Evolutionary conservation across 2,113 vertebrate species (phyloP).

Genomic region (Cebus imitator): DNA sequence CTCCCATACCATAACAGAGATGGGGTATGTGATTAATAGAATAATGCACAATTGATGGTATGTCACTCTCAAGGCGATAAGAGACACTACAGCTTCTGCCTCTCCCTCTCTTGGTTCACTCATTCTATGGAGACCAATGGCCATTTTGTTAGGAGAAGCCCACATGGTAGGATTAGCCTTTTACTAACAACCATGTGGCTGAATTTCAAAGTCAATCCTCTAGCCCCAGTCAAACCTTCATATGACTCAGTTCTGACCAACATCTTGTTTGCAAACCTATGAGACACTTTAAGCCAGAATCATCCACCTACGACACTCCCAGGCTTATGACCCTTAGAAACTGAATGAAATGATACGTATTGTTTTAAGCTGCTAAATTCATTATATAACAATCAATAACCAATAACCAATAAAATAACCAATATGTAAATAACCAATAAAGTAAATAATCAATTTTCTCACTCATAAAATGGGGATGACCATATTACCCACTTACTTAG

Average conservation of each 20-base stretch:
- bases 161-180: accelerated
- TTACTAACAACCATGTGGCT: not conserved
- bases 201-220: not conserved
- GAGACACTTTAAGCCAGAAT: not conserved
- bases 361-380: not conserved
- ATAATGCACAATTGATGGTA: not conserved
- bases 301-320: not conserved
- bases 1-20: not conserved
- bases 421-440: not conserved
- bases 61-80: not conserved
- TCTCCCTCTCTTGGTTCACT: not conserved
- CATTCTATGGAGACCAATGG: not conserved
- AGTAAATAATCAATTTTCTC: not conserved
- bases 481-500: not conserved
- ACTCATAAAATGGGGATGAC: not conserved
- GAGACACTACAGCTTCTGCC: not conserved
- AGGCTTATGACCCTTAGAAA: not conserved
- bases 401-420: not conserved
- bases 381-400: not conserved
- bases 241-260: not conserved
- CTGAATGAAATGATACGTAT: not conserved
- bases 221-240: not conserved
- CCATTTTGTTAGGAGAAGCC: not conserved
- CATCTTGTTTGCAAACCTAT: not conserved
- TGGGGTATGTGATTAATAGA: not conserved